Base-by-base conservation (phyloP, 2,888 invertebrate genomes). In the Xanthia icteritia region DNA sequence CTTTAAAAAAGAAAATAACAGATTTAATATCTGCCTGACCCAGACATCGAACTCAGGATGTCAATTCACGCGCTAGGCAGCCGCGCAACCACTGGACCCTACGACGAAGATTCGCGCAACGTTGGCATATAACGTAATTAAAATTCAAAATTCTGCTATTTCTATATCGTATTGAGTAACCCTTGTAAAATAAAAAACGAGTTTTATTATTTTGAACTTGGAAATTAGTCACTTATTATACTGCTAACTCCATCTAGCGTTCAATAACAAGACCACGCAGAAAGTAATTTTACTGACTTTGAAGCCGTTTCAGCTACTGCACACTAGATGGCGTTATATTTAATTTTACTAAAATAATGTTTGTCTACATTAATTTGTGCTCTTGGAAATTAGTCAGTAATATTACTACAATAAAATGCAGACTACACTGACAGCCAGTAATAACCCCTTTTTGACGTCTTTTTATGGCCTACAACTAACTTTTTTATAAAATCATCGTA, bases 261-360 rank as follows among this genome's bases (percentile, higher is more conserved):
- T 13, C 15, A 85, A 23, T 84, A 84, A 83, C 11, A 36, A 45
- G 66, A 81, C 13, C 20, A 31, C 1, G 0, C 0, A 27, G 0
- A 0, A 2, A n/a, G 6, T 45, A 0, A n/a, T 54, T 20, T 6
- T 4, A n/a, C 11, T 20, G 36, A 36, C 5, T 23, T 23, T n/a
- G 11, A 36, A 17, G 2, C 0, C 0, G 13, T 23, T 72, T 23
- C 0, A 51, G 9, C 78, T 80, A 81, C 23, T 83, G 6, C 11
- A 13, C 67, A 68, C 71, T 76, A 83, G 88, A 82, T 84, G 84
- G 78, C 82, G 66, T 11, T 77, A 3, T 15, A 27, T 5, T 0
- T 0, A 17, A 8, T 5, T 61, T 67, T 3, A 20, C 1, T n/a
- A 23, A 17, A 9, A 42, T 9, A 42, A 31, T 31, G 31, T 31